Base-by-base conservation (phyloP, 2,888 invertebrate genomes). In the Lapara coniferarum region DNA sequence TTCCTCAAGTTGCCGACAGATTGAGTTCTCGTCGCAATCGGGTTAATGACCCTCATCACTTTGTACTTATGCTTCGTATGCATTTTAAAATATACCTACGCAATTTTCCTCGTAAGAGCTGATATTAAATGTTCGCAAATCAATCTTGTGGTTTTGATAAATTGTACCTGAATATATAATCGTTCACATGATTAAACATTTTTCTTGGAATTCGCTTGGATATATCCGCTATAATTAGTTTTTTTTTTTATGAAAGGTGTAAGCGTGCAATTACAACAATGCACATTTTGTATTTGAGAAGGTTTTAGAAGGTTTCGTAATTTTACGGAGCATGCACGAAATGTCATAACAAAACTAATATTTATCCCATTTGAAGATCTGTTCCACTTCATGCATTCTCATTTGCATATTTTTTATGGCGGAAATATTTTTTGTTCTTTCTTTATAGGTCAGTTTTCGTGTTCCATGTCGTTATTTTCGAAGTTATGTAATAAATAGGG, bases 41-140 rank as follows among this genome's bases (percentile, higher is more conserved):
- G 82, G 80, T 84, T 78, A 79, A 81, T 85, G 85, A 82, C 87
- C 81, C 67, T 83, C 82, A 78, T 83, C 69, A 70, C 51, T 72
- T 44, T 70, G 56, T 55, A 52, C 63, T 67, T 66, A 53, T 63
- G 57, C 44, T 67, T 68, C 66, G 56, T 57, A 70, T 53, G 44
- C 37, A 56, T 66, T 69, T 30, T 66, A 67, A 59, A 63, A n/a
- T 59, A 51, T 52, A 37, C 19, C 63, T 5, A 5, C 25, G 25
- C 25, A 25, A 46, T 69, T 53, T 55, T 58, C 53, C 63, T 63
- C 63, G 46, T 59, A 49, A 63, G 19, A 63, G 19, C 46, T 63
- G 19, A 63, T 63, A 46, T 63, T 49, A 63, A 46, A 49, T 12
- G 13, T 16, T 19, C 19, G 63, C 49, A 49, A 25, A 63, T 63